Conservation (phyloP, 2,888 invertebrate species). For the Melinaea menophilus region DNA sequence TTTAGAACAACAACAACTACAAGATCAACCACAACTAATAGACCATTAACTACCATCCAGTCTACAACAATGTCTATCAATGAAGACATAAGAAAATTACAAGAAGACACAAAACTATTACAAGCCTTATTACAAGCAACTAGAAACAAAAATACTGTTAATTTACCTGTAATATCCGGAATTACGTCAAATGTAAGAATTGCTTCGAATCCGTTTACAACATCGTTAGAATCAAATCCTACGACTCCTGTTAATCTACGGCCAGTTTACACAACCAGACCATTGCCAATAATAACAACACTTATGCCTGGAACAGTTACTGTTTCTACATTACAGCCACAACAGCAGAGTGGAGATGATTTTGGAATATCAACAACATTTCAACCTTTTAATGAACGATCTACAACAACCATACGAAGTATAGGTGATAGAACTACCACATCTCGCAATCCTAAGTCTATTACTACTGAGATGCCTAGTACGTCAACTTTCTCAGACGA, state of each 20-base stretch:
- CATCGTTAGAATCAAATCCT: constrained; percentile 58
- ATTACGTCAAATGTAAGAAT: constrained; percentile 68
- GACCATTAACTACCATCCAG: constrained; percentile 39
- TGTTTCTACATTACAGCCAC: constrained; percentile 53
- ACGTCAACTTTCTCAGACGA: constrained; percentile 70
- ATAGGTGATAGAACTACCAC: constrained; percentile 39
- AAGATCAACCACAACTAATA: constrained; percentile 35
- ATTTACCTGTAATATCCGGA: constrained; percentile 59
- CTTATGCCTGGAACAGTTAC: constrained; percentile 48
- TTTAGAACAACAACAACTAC: constrained; percentile 36
- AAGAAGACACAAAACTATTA: constrained; percentile 65
- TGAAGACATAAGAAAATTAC: constrained; percentile 60
- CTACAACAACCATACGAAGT: constrained; percentile 48
- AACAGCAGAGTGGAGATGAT: constrained; percentile 47
- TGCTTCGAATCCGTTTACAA: constrained; percentile 62
- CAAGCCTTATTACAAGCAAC: constrained; percentile 67
- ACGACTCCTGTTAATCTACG: constrained; percentile 59
- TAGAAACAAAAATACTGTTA: constrained; percentile 50
- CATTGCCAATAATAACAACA: constrained; percentile 46
- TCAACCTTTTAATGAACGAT: constrained; percentile 51
- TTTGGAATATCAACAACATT: constrained; percentile 65
- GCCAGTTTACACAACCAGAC: constrained; percentile 57
- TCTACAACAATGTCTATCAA: constrained; percentile 45
- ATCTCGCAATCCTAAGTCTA: constrained; percentile 43
- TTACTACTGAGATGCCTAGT: constrained; percentile 65